These are phyloP conservation scores for Cydia amplana DNA, from an alignment of 1,140 invertebrate genomes.

Conservation along the genomic window DNA sequence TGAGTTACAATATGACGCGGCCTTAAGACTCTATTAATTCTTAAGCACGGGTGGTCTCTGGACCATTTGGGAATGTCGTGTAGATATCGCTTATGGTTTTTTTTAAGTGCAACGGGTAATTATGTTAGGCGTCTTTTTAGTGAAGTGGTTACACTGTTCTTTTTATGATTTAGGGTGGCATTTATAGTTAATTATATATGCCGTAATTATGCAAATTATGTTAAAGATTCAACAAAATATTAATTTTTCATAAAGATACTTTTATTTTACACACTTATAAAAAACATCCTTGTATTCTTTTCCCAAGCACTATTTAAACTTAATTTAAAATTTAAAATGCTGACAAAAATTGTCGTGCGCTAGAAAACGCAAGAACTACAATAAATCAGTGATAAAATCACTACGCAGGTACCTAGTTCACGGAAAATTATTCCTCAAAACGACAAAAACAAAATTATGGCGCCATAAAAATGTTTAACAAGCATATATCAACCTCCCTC, in stretches of 20 bases:
- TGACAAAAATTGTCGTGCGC: neutral
- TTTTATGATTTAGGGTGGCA: neutral
- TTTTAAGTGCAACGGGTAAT: neutral
- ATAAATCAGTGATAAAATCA: conserved; percentile 3
- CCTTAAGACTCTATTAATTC: conserved; percentile 52
- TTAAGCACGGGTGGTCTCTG: conserved; percentile 51
- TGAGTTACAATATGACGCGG: conserved; percentile 64
- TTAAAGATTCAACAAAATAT: no score
- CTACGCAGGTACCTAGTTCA: neutral
- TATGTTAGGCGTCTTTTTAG: conserved; percentile 7
- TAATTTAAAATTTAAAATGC: no score
- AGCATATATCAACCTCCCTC: conserved; percentile 1
- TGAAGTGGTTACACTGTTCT: neutral
- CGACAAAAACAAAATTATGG: conserved; percentile 17
- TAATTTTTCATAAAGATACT: no score
- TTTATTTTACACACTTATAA: no score
- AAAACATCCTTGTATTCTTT: no score
- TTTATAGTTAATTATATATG: neutral
- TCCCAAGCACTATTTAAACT: no score
- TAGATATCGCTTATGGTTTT: conserved; percentile 8
- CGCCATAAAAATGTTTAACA: conserved; percentile 21
- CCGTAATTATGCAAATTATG: neutral
- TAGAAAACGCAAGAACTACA: conserved; percentile 6
- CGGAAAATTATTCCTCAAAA: neutral
- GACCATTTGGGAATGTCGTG: conserved; percentile 21